Conservation (phyloP, 2,797 vertebrate genomes). For the Aeoliscus strigatus region DNA sequence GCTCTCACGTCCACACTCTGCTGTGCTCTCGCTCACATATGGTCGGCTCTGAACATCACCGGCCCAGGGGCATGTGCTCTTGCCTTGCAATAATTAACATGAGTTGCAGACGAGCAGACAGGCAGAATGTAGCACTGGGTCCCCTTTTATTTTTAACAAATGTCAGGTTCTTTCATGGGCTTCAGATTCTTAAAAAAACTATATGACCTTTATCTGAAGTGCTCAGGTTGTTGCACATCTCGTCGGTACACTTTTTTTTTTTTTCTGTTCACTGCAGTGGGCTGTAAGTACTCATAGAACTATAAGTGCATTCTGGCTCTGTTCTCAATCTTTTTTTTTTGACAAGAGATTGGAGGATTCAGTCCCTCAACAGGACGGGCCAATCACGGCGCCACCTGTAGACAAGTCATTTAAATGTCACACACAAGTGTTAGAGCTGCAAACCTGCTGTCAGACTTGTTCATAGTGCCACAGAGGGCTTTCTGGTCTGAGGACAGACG, state of each 20-base stretch:
- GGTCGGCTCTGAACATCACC: conserved; percentile 53
- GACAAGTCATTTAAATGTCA: conserved; percentile 55
- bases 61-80: conserved; percentile 53
- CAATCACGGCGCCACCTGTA: conserved; percentile 27
- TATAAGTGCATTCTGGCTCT: conserved; percentile 45
- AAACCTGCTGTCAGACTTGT: conserved; percentile 27
- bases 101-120: conserved; percentile 51
- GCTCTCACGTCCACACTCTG: conserved; percentile 20
- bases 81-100: conserved; percentile 61
- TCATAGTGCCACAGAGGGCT: conserved; percentile 18
- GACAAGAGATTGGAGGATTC: background rate
- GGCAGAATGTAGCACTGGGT: conserved; percentile 39
- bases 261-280: conserved; percentile 1
- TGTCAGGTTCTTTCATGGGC: conserved; percentile 10
- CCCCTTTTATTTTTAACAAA: conserved; percentile 29
- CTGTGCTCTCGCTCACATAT: conserved; percentile 32
- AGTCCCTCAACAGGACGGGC: conserved; percentile 15
- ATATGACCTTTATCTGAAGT: conserved; percentile 43
- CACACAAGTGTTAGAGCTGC: conserved; percentile 28
- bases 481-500: no score
- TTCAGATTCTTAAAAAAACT: conserved; percentile 5
- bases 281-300: conserved; percentile 16
- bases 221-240: conserved; percentile 34
- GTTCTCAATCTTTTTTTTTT: conserved; percentile 13
- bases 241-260: conserved; percentile 12